Percentiles rank a stretch among this genome's conserved stretches.
Conservation (phyloP, 2,113 vertebrate genomes). For the Baryphthengus martii region DNA sequence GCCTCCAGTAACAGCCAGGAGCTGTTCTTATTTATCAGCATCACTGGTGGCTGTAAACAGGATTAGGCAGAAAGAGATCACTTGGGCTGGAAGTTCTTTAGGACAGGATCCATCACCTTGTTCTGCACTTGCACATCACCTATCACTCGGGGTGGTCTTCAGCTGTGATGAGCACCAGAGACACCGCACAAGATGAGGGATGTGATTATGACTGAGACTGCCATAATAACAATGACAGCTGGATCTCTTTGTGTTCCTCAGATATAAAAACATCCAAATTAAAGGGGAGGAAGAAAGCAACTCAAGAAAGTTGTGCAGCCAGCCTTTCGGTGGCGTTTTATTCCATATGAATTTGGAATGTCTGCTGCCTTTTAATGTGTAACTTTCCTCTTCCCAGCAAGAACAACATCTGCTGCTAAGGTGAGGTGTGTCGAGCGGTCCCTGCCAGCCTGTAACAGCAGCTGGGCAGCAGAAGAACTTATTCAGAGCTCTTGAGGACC, state of each 20-base stretch:
- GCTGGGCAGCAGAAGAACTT: neutral
- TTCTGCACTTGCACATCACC: neutral
- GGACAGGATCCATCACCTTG: neutral
- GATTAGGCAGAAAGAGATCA: neutral
- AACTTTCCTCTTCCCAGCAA: neutral
- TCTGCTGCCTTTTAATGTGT: slow-evolving; percentile 23
- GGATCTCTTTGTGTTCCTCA: neutral
- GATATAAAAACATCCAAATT: neutral
- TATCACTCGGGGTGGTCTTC: neutral
- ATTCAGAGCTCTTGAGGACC: slow-evolving; percentile 7
- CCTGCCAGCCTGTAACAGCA: neutral
- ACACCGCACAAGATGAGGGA: neutral
- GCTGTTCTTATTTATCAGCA: neutral
- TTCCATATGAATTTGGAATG: neutral
- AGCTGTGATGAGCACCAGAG: neutral
- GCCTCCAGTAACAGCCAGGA: neutral
- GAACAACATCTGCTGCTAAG: neutral
- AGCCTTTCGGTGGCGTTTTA: neutral
- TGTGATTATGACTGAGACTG: neutral
- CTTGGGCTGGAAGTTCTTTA: neutral
- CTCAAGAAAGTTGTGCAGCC: neutral
- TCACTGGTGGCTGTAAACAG: neutral
- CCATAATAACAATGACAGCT: neutral
- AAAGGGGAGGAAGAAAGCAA: neutral
- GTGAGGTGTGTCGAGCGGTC: neutral